These are phyloP conservation scores for Desoria tigrina DNA, from an alignment of 2,888 invertebrate genomes.

Conservation along the genomic window DNA sequence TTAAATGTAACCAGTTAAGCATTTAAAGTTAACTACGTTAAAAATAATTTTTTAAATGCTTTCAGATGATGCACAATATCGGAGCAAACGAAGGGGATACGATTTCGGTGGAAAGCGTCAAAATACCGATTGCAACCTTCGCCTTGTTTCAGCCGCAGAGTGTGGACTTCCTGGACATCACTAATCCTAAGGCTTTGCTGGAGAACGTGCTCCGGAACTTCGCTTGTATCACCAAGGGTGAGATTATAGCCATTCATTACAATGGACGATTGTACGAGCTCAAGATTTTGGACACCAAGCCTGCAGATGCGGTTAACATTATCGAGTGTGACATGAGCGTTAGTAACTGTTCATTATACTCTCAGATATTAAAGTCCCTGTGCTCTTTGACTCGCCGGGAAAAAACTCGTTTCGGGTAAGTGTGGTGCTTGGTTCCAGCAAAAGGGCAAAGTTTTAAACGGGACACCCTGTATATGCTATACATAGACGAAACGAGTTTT, in stretches of 20 bases:
- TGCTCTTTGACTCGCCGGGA: neutral
- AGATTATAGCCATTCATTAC: slow-evolving; percentile 64
- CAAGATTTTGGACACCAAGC: slow-evolving; percentile 63
- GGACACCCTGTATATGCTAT: too few species aligned
- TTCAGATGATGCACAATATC: slow-evolving; percentile 93
- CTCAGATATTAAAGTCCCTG: neutral
- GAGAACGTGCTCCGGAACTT: slow-evolving; percentile 64
- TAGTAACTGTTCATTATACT: too few species aligned
- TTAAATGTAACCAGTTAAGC: neutral
- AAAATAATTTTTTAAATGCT: slow-evolving; percentile 38
- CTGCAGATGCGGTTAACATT: slow-evolving; percentile 63
- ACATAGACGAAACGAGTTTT: too few species aligned
- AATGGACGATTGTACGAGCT: slow-evolving; percentile 64
- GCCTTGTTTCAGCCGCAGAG: slow-evolving; percentile 80
- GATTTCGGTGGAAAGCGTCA: slow-evolving; percentile 86
- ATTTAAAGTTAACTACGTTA: neutral
- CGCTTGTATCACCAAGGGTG: slow-evolving; percentile 63
- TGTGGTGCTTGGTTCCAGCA: too few species aligned
- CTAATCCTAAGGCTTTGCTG: slow-evolving; percentile 62
- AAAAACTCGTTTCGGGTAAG: neutral
- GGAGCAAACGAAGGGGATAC: slow-evolving; percentile 84
- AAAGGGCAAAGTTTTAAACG: too few species aligned
- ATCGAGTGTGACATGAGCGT: slow-evolving; percentile 67
- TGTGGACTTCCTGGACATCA: slow-evolving; percentile 63
- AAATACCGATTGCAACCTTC: slow-evolving; percentile 91